Evolutionary conservation across 2,888 invertebrate genomes (phyloP), one percentile per base, ranked within the genome.

Genomic region (Tetrapedia diversipes): DNA sequence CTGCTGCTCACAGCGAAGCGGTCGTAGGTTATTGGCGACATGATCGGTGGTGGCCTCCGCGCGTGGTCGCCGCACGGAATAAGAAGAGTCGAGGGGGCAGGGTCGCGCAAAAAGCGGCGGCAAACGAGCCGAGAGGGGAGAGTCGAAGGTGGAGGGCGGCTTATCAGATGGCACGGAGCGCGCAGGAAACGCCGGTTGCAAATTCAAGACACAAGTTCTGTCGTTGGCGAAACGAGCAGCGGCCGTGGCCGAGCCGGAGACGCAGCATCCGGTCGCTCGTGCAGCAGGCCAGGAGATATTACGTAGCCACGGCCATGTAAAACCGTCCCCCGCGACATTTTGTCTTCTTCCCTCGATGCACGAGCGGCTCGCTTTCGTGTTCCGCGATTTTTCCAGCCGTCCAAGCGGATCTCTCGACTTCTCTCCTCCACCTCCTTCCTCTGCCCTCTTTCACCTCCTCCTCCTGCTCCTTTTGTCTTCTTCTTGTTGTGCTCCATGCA

Each of bases 341-440:
- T 78, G 73, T 74, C 73, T 59, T 71, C 68, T 67, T 64, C 51
- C 61, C 57, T 32, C 65, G 59, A 65, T 56, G 72, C 69, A 77
- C 80, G 80, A 80, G 77, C 80, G 80, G 80, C 54, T 59, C 54
- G 80, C 82, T 78, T 77, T 70, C 82, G 84, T 84, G 82, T 86
- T 70, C 16, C 70, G 59, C 54, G 45, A 85, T 86, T 85, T 85
- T 86, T 84, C 59, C 69, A 41, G 4, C 51, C 63, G 53, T 74
- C 80, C 71, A 75, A 84, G 79, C 85, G 79, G 80, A 84, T 85
- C 82, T 85, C 82, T 80, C 72, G 45, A 39, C 54, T 32, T 39
- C 41, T 64, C 60, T 64, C 43, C 54, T 16, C 24, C 54, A 10
- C 37, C 43, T 53, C 45, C 66, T 27, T 49, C 43, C 45, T 39